Evolutionary conservation across 1,140 invertebrate species (phyloP).

Genomic region (Drosophila persimilis): DNA sequence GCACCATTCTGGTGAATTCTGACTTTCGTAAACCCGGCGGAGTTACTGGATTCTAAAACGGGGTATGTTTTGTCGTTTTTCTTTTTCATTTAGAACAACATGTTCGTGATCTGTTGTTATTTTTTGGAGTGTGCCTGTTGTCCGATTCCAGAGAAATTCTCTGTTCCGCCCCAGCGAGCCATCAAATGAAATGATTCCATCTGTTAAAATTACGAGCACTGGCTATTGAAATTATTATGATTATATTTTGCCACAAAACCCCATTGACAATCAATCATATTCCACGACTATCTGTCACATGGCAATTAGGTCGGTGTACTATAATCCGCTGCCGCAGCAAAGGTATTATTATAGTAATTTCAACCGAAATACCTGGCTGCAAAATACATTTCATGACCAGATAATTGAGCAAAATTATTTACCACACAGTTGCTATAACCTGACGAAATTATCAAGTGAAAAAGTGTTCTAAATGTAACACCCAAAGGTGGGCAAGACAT

Average conservation of each 20-base stretch:
- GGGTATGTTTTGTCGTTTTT: background rate
- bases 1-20: slow-evolving; percentile 89
- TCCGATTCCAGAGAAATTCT: too few species aligned
- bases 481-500: too few species aligned
- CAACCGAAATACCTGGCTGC: background rate
- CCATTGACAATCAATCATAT: slow-evolving; percentile 7
- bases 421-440: too few species aligned
- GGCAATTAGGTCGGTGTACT: slow-evolving; percentile 3
- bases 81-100: background rate
- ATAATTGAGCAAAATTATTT: background rate
- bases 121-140: too few species aligned
- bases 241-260: too few species aligned
- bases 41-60: slow-evolving; percentile 86
- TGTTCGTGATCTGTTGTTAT: background rate
- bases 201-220: too few species aligned
- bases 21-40: slow-evolving; percentile 93
- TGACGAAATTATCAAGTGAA: too few species aligned
- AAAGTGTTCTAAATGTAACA: too few species aligned
- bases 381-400: background rate
- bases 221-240: too few species aligned
- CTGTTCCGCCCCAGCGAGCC: too few species aligned
- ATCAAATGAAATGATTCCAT: too few species aligned
- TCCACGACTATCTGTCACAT: slow-evolving; percentile 3
- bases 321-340: background rate
- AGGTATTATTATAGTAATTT: slow-evolving; percentile 2